Conservation (phyloP, 2,113 vertebrate genomes). For the Taxidea taxus region DNA sequence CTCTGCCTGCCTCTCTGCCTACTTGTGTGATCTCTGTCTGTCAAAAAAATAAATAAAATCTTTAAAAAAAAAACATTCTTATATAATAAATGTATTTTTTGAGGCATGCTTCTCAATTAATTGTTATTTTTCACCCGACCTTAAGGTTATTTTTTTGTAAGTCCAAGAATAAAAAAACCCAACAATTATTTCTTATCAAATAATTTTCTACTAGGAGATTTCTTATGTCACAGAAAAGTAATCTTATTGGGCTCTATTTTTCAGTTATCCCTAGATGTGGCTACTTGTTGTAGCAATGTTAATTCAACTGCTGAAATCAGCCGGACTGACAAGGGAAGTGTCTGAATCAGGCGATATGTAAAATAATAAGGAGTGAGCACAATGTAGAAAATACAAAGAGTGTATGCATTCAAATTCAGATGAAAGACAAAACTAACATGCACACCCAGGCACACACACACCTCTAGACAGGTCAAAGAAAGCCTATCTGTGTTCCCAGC, state of each 20-base stretch:
- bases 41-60: too few species aligned
- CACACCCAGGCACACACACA: not conserved
- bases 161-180: not conserved
- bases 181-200: not conserved
- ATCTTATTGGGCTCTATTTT: not conserved
- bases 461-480: not conserved
- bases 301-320: not conserved
- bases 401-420: not conserved
- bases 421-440: not conserved
- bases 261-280: not conserved
- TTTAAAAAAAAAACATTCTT: too few species aligned
- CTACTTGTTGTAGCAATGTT: not conserved
- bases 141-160: conserved; percentile 2
- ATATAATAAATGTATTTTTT: conserved; percentile 31
- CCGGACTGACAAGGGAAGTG: not conserved
- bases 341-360: not conserved
- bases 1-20: too few species aligned
- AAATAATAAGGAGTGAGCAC: not conserved
- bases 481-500: not conserved
- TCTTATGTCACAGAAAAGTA: not conserved
- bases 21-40: too few species aligned
- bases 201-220: not conserved
- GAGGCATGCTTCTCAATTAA: not conserved
- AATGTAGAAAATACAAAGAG: not conserved
- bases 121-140: not conserved